Conservation (phyloP, 2,113 vertebrate genomes). For the Cyanistes caeruleus region DNA sequence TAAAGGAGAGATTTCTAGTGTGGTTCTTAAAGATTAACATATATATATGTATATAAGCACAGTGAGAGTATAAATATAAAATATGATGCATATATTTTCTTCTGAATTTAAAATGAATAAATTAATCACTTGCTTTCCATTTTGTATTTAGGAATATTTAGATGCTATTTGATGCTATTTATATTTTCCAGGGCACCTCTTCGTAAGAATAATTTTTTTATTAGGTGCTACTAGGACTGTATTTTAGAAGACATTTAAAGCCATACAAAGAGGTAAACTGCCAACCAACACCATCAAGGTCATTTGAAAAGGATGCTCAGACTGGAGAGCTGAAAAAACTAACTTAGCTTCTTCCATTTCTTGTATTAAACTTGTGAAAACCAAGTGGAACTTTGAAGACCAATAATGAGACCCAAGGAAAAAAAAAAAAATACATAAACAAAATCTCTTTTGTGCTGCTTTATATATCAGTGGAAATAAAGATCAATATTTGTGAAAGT, state of each 20-base stretch:
- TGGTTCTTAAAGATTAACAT: not conserved
- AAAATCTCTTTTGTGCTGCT: slow-evolving; percentile 33
- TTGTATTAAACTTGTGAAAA: slow-evolving; percentile 37
- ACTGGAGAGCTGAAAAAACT: not conserved
- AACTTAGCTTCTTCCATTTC: not conserved
- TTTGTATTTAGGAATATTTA: not conserved
- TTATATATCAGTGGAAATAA: slow-evolving; percentile 48
- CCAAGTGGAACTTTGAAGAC: slow-evolving; percentile 14
- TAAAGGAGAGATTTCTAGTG: not conserved
- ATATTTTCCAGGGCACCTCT: not conserved
- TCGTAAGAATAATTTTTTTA: not conserved
- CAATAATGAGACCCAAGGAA: slow-evolving; percentile 24
- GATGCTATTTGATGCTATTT: not conserved
- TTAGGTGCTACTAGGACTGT: not conserved
- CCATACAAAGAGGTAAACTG: not conserved
- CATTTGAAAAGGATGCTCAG: not conserved
- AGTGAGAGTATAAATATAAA: not conserved
- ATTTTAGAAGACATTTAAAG: not conserved
- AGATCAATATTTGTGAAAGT: slow-evolving; percentile 55
- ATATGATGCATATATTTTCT: not conserved
- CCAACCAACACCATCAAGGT: not conserved
- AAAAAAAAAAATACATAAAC: not conserved
- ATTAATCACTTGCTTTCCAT: not conserved
- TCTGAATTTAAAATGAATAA: slow-evolving; percentile 2
- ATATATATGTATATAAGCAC: not conserved